Base-by-base conservation (phyloP, 2,113 vertebrate species). In the Chamaea fasciata region DNA sequence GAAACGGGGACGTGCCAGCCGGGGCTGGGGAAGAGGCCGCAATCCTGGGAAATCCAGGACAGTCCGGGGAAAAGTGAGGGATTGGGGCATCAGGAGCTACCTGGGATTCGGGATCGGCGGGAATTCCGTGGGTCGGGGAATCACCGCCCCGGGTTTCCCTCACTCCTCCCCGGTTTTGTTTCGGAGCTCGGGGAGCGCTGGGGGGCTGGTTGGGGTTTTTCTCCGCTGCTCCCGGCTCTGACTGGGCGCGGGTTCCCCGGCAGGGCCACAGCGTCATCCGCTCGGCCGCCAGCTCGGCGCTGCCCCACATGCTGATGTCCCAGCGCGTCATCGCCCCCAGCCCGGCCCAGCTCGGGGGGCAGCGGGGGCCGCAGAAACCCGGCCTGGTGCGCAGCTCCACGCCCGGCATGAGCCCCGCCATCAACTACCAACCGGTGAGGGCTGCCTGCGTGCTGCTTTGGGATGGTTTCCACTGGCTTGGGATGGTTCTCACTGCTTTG, bases 161-260 rank as follows among this genome's bases (percentile, higher is more conserved):
- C 13, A 2, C 8, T 31, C 42, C 6, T 3, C 27, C 10, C 0
- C 0, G 5, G 7, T 9, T 39, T 17, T 3, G 0, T 35, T 2
- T 2, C 46, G 2, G 55, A 60, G 15, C 46, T 47, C 33, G 2
- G 1, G 22, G 63, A 7, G 41, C 27, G 0, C 8, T 4, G 49
- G 20, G 24, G 16, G 14, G 15, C 4, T 2, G 3, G 1, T 3
- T 2, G 13, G 21, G 39, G 13, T 3, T 0, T 47, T 22, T 14
- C 11, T 0, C 26, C 3, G 62, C 24, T 3, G 18, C 0, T 37
- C 16, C 44, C 16, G 4, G 39, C 1, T 10, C 13, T 52, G 37
- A 30, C 15, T 7, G 41, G 33, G 0, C 2, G 19, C 2, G n/a
- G 13, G 0, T 31, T 13, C 20, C 46, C 35, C 44, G 2, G 31